Percentiles rank a stretch among this genome's conserved stretches.
Evolutionary conservation across 2,113 vertebrate species (phyloP).

Genomic region (Hippoglossus stenolepis): DNA sequence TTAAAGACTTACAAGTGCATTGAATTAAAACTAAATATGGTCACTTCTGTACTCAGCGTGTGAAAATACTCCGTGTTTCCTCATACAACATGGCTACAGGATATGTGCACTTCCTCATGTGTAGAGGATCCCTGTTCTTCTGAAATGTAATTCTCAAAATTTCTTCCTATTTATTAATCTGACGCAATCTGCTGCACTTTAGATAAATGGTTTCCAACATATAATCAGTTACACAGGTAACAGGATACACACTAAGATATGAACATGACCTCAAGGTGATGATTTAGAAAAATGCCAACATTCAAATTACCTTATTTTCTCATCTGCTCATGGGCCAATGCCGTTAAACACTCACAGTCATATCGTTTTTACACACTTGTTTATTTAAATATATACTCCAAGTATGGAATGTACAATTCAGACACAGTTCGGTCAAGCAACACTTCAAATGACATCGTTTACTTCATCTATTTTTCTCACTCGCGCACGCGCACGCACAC

Average conservation of each 20-base stretch:
- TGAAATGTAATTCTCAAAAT: neutral
- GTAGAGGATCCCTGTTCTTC: slow-evolving; percentile 1
- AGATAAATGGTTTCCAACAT: too few species aligned
- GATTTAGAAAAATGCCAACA: neutral
- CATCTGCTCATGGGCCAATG: neutral
- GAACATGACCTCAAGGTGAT: too few species aligned
- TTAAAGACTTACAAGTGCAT: too few species aligned
- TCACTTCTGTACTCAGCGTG: neutral
- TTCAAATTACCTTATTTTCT: neutral
- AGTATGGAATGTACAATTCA: slow-evolving; percentile 71
- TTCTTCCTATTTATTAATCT: neutral
- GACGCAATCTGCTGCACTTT: neutral
- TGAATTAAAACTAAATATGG: neutral
- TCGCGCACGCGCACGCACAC: neutral
- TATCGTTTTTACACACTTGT: slow-evolving; percentile 59
- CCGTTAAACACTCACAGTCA: neutral
- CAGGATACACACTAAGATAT: too few species aligned
- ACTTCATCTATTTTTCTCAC: neutral
- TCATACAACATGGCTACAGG: neutral
- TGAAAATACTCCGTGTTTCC: neutral
- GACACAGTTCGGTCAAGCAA: slow-evolving; percentile 67
- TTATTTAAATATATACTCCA: slow-evolving; percentile 80
- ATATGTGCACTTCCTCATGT: slow-evolving; percentile 38
- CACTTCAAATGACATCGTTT: slow-evolving; percentile 51
- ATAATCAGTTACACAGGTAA: too few species aligned